Evolutionary conservation across 1,140 invertebrate genomes (phyloP), one percentile per base, ranked within the genome.

Genomic region (Orchesella cincta): DNA sequence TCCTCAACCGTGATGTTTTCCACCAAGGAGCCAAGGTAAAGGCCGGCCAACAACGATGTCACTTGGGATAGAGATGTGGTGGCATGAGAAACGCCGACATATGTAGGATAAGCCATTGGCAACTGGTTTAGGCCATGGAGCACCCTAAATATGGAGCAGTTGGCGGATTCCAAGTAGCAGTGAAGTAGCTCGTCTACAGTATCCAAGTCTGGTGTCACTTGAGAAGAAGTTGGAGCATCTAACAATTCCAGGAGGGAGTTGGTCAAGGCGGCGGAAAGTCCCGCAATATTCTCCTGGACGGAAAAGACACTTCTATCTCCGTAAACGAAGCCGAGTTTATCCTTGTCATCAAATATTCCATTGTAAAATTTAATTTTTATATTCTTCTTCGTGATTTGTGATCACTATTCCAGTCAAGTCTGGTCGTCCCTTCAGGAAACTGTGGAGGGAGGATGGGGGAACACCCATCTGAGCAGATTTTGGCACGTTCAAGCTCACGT

Each of bases 381-480:
- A 96, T 0, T 86, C 81, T 26, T 85, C 83, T 31, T 86, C 84
- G 82, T 92, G 91, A 85, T 92, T 92, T 20, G 89, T 88, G 20
- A 94, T 85, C 31, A 93, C 88, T 14, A 92, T 79, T 73, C 89
- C 90, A 31, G 90, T 86, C 14, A 95, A 82, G n/a, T 85, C 83
- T 0, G 67, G 39, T 1, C 86, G 84, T 16, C 87, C 87, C 67
- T 88, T 87, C 0, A 95, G 85, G 84, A 98, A 98, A 2, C 91
- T 91, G 84, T 97, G 95, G 0, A 94, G 85, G 0, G 95, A 97
- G 0, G 93, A 90, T 20, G 95, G 95, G 23, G 95, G 96, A 31
- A 96, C 81, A 75, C 90, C 90, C 85, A n/a, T n/a, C n/a, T n/a
- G n/a, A n/a, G n/a, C n/a, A n/a, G n/a, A n/a, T n/a, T n/a, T n/a